Evolutionary conservation across 2,797 vertebrate species (phyloP).

Genomic region (Platalea minor): DNA sequence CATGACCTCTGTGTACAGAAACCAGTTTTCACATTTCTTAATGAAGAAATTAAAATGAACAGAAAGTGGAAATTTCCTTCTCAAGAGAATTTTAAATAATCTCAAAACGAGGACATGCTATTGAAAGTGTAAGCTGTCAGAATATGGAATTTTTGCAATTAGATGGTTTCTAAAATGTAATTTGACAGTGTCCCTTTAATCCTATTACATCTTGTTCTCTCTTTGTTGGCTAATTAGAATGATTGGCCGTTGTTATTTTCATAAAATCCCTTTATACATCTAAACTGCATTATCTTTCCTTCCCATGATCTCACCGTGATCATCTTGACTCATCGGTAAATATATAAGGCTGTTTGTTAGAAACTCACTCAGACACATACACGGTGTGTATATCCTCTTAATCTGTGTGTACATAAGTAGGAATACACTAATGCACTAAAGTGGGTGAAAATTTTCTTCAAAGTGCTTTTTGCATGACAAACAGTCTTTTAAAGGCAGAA

Average conservation of each 20-base stretch:
- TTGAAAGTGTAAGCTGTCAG: background rate
- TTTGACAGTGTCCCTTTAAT: slow-evolving; percentile 23
- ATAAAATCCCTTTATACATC: background rate
- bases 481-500: background rate
- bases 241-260: background rate
- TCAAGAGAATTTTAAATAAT: background rate
- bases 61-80: background rate
- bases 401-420: background rate
- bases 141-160: background rate
- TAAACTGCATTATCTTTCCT: background rate
- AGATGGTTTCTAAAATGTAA: slow-evolving; percentile 2
- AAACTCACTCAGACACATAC: background rate
- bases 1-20: background rate
- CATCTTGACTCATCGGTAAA: background rate
- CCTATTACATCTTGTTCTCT: background rate
- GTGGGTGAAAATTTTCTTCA: background rate
- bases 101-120: background rate
- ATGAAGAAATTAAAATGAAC: background rate
- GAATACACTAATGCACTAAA: background rate
- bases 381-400: background rate
- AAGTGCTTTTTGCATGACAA: background rate
- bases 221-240: slow-evolving; percentile 45
- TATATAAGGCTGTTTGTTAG: background rate
- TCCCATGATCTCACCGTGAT: background rate
- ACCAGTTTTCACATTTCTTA: background rate